phyloP scores from a whole-genome alignment of 2,888 invertebrate genomes.

The Shargacucullia verbasci region DNA sequence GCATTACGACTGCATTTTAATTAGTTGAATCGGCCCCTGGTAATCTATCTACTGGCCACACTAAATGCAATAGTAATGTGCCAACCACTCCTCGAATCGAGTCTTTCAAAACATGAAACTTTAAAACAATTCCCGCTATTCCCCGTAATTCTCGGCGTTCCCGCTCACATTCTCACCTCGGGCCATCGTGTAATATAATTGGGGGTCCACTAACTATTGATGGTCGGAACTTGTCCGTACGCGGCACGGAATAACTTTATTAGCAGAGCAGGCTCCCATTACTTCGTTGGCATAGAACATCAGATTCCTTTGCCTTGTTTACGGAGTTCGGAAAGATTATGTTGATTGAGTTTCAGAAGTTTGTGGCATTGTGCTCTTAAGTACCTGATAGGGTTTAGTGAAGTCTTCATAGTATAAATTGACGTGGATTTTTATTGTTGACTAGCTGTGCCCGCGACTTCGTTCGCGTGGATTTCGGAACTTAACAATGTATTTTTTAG shows the following conservation, averaged over 20 bases:
- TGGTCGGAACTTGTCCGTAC: slow-evolving; percentile 31
- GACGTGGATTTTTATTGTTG: too few relatives aligned
- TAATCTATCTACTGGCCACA: too few relatives aligned
- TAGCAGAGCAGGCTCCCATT: slow-evolving; percentile 3
- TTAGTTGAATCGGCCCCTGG: too few relatives aligned
- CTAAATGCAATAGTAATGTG: too few relatives aligned
- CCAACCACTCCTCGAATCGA: too few relatives aligned
- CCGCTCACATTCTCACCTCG: slow-evolving; percentile 9
- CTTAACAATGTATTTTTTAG: too few relatives aligned
- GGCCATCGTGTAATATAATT: slow-evolving; percentile 18
- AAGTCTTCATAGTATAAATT: too few relatives aligned
- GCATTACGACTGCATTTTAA: too few relatives aligned
- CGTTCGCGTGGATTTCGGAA: too few relatives aligned
- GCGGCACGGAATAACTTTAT: slow-evolving; percentile 20
- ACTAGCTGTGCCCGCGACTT: too few relatives aligned
- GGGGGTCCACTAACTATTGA: slow-evolving; percentile 26
- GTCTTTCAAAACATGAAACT: too few relatives aligned
- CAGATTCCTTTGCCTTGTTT: slow-evolving; percentile 18
- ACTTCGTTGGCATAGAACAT: slow-evolving; percentile 7
- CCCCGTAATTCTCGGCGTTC: not conserved
- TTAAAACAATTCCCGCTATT: not conserved
- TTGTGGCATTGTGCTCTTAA: slow-evolving; percentile 6
- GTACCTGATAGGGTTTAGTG: not conserved
- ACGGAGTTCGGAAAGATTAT: slow-evolving; percentile 32
- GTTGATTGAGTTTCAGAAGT: slow-evolving; percentile 37